A percentile compares a stretch with the other conserved stretches of the same genome.
These are phyloP conservation scores for Papilio polytes DNA, from an alignment of 1,140 invertebrate genomes.

Conservation along the genomic window DNA sequence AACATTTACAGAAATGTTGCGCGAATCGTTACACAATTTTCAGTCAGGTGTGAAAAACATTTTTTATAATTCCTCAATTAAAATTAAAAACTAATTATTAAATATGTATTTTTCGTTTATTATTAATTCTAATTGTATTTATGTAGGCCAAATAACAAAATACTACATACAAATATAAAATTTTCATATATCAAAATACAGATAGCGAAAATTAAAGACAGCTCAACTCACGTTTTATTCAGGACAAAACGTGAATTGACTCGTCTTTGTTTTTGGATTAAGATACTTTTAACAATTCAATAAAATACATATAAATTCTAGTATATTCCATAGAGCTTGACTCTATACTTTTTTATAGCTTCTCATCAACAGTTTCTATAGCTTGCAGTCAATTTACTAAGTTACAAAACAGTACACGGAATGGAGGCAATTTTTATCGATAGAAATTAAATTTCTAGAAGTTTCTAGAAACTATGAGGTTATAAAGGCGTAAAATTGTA, in stretches of 20 bases:
- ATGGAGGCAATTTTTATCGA: background rate
- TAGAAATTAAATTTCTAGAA: background rate
- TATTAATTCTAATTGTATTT: background rate
- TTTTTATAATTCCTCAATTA: background rate
- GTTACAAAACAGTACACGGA: slow-evolving; percentile 2
- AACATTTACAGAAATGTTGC: slow-evolving; percentile 1
- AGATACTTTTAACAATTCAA: too few relatives aligned
- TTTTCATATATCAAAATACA: too few relatives aligned
- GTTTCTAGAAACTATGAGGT: background rate
- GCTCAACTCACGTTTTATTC: too few relatives aligned
- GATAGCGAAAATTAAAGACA: too few relatives aligned
- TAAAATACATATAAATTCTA: too few relatives aligned
- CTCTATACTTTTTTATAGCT: too few relatives aligned
- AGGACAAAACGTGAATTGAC: too few relatives aligned
- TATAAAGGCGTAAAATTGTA: too few relatives aligned
- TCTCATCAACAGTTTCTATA: background rate
- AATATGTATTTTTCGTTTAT: background rate
- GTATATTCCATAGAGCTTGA: too few relatives aligned
- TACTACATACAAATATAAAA: too few relatives aligned
- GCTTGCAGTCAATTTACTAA: background rate
- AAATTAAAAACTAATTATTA: background rate
- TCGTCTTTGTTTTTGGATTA: too few relatives aligned
- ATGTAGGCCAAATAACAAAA: too few relatives aligned
- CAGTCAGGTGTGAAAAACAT: slow-evolving; percentile 19
- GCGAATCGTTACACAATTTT: slow-evolving; percentile 28